A percentile compares a stretch with the other conserved stretches of the same genome.
phyloP scores from a whole-genome alignment of 1,140 invertebrate genomes.

The Caligus rogercresseyi region DNA sequence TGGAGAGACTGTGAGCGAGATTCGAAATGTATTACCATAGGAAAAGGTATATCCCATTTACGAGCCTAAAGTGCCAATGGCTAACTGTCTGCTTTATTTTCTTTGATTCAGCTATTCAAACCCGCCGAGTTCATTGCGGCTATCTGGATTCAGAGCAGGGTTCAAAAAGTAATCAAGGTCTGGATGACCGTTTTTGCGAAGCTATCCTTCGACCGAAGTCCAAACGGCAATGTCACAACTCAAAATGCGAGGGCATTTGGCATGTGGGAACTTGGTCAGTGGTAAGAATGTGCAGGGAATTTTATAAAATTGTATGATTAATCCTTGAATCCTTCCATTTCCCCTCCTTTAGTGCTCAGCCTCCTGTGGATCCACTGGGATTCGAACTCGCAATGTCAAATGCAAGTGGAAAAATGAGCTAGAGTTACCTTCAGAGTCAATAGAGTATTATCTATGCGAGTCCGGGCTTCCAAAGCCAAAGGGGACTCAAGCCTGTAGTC shows the following conservation, averaged over 20 bases:
- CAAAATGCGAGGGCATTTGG: slow-evolving; percentile 62
- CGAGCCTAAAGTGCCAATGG: neutral
- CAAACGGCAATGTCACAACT: slow-evolving; percentile 53
- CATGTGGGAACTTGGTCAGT: slow-evolving; percentile 66
- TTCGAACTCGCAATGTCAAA: slow-evolving; percentile 60
- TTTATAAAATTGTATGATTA: neutral
- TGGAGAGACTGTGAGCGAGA: neutral
- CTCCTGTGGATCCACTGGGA: slow-evolving; percentile 47
- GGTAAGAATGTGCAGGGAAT: no score
- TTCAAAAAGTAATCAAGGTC: slow-evolving; percentile 38
- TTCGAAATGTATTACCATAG: slow-evolving; percentile 7
- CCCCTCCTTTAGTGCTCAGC: slow-evolving; percentile 47
- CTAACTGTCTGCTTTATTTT: neutral
- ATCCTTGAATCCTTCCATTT: neutral
- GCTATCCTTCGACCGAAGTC: slow-evolving; percentile 44
- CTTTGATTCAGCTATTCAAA: neutral
- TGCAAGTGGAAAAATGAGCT: slow-evolving; percentile 56
- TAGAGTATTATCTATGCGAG: neutral
- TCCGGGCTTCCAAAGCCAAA: neutral
- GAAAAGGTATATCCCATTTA: slow-evolving; percentile 1
- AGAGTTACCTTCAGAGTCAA: neutral
- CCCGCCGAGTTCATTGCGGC: slow-evolving; percentile 21
- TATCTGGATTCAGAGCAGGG: slow-evolving; percentile 22
- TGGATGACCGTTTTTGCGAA: slow-evolving; percentile 43
- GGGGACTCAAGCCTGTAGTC: neutral